phyloP scores from a whole-genome alignment of 1,140 invertebrate genomes.

The Ladona fulva region DNA sequence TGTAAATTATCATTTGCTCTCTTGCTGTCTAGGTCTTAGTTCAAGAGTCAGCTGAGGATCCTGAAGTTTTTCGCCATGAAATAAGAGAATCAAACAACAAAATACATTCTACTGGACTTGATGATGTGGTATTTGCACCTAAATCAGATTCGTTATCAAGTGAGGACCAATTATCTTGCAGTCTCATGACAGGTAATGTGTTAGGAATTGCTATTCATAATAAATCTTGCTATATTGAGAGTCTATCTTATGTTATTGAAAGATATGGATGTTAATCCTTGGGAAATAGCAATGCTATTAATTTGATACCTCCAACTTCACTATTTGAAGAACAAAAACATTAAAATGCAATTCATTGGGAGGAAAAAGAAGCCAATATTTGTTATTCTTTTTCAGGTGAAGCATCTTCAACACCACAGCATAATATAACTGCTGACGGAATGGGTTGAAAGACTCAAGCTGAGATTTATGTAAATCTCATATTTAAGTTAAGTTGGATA shows the following conservation, averaged over 20 bases:
- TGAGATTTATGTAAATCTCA: background rate
- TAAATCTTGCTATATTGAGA: background rate
- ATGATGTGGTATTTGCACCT: background rate
- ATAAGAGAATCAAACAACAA: background rate
- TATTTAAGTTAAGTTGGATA: background rate
- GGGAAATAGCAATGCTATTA: background rate
- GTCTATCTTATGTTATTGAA: background rate
- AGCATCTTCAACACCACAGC: background rate
- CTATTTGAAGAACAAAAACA: no score
- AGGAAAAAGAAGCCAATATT: background rate
- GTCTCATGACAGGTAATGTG: background rate
- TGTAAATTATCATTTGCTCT: background rate
- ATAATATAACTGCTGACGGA: background rate
- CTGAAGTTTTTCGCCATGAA: background rate
- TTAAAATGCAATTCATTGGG: no score
- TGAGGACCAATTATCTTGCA: background rate
- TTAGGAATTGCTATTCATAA: background rate
- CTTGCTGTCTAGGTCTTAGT: background rate
- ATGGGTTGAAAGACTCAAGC: background rate
- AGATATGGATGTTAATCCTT: background rate
- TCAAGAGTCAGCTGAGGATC: background rate
- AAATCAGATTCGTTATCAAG: background rate
- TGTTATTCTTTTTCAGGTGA: background rate
- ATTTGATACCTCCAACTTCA: no score
- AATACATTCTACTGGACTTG: background rate